Base-by-base conservation (phyloP, 2,113 vertebrate species). In the Gallinago paraguaiae region DNA sequence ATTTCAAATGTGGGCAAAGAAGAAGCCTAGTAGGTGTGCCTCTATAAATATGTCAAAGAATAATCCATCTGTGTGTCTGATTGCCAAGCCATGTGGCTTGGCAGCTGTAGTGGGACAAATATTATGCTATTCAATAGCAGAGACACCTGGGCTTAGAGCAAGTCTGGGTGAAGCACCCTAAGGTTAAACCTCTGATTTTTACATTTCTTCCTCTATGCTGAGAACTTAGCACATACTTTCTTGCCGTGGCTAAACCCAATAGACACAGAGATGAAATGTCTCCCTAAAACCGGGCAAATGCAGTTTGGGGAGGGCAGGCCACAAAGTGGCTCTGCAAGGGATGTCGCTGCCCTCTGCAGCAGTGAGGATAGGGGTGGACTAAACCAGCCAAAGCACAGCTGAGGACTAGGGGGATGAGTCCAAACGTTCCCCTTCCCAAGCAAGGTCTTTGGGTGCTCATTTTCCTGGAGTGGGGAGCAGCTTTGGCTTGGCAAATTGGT, bases 1-100 rank as follows among this genome's bases (percentile, higher is more conserved):
- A 90, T 77, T 92, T 89, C 88, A 91, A 77, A 95, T 10, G 64
- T 53, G 90, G 89, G 50, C 74, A 92, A 84, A 94, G 53, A 56
- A 4, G 45, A 74, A 92, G 92, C 79, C 90, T 83, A 82, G 83
- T 87, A 94, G 93, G 78, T 72, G 87, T 92, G 85, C 64, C 81
- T 68, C 60, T 28, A 75, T 37, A 77, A 90, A 83, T 48, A 85
- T 76, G 75, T 53, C 90, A 88, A n/a, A 78, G 82, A 85, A 71
- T 48, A 78, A 78, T 65, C 70, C 1, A 3, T 0, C 18, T 43
- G 70, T 50, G 6, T 13, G 43, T 46, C 80, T 0, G 0, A 77
- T 4, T 88, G 92, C 93, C 79, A 84, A 69, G 80, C 24, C 82
- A 95, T 10, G 4, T 86, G 89, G 80, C 35, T 86, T 92, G 87